Evolutionary conservation across 2,113 vertebrate species (phyloP).

Genomic region (Albula glossodonta): DNA sequence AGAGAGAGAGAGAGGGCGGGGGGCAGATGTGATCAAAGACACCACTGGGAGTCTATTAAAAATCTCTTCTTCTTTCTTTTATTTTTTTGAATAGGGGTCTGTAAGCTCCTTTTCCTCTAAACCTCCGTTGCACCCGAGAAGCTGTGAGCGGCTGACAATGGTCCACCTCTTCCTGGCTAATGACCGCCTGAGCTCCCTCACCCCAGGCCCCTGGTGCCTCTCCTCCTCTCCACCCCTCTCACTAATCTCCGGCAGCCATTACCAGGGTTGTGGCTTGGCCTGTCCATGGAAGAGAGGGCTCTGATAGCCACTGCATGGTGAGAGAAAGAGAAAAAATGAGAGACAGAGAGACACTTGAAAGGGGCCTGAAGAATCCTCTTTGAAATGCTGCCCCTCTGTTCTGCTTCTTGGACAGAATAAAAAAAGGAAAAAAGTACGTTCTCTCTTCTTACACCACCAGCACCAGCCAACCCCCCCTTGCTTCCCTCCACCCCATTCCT

Average conservation of each 20-base stretch:
- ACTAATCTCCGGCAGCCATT: constrained; percentile 14
- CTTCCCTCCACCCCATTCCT: background rate
- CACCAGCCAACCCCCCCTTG: constrained; percentile 14
- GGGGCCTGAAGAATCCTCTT: constrained; percentile 19
- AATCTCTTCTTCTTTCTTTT: constrained; percentile 21
- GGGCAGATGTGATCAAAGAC: constrained; percentile 15
- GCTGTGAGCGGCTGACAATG: constrained; percentile 14
- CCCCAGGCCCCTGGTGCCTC: background rate
- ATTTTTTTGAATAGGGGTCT: constrained; percentile 25
- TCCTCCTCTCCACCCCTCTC: background rate
- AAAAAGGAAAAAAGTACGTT: background rate
- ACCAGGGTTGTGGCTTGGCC: constrained; percentile 9
- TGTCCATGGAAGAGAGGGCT: background rate
- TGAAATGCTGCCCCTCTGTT: constrained; percentile 9
- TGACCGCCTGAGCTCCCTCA: background rate
- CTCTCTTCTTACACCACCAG: constrained; percentile 2
- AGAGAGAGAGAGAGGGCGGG: background rate
- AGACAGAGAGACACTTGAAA: constrained; percentile 19
- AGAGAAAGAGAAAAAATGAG: constrained; percentile 14
- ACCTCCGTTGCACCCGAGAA: constrained; percentile 9
- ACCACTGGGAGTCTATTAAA: constrained; percentile 18
- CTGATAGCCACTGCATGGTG: constrained; percentile 13
- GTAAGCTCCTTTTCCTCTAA: constrained; percentile 23
- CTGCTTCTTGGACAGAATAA: constrained; percentile 5
- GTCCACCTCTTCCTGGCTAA: constrained; percentile 4